Evolutionary conservation across 2,113 vertebrate genomes (phyloP).

Genomic region (Grantiella picta): DNA sequence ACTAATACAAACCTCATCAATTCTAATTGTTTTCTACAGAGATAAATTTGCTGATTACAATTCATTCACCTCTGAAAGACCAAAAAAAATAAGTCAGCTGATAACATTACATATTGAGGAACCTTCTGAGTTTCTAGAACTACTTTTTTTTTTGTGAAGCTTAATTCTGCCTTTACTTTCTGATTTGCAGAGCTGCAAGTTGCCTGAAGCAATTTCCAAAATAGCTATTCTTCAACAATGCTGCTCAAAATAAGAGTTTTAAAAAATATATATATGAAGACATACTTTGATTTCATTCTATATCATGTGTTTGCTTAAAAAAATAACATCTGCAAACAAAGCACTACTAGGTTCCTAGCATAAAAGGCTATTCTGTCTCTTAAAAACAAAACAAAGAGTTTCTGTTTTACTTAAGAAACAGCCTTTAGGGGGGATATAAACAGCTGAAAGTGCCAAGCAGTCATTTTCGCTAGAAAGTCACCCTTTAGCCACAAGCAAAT

Average conservation of each 20-base stretch:
- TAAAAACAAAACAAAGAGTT: neutral
- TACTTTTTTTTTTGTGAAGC: neutral
- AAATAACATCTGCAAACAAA: neutral
- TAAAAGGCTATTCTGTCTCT: neutral
- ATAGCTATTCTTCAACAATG: neutral
- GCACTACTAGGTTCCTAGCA: neutral
- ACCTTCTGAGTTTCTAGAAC: neutral
- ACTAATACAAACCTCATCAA: neutral
- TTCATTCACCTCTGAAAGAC: neutral
- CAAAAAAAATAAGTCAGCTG: neutral
- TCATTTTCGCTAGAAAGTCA: neutral
- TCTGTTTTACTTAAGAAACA: neutral
- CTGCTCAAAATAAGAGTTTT: neutral
- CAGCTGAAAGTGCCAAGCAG: neutral
- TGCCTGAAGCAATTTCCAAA: neutral
- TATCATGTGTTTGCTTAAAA: neutral
- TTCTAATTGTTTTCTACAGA: slow-evolving; percentile 9
- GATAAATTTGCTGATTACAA: neutral
- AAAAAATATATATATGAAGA: neutral
- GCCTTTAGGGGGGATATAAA: neutral
- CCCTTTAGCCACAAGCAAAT: neutral
- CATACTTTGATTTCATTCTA: neutral
- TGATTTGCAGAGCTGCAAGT: neutral
- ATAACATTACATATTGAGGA: neutral
- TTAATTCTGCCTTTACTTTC: neutral